Evolutionary conservation across 2,888 invertebrate genomes (phyloP).

Genomic region (Reticulitermes lucifugus): DNA sequence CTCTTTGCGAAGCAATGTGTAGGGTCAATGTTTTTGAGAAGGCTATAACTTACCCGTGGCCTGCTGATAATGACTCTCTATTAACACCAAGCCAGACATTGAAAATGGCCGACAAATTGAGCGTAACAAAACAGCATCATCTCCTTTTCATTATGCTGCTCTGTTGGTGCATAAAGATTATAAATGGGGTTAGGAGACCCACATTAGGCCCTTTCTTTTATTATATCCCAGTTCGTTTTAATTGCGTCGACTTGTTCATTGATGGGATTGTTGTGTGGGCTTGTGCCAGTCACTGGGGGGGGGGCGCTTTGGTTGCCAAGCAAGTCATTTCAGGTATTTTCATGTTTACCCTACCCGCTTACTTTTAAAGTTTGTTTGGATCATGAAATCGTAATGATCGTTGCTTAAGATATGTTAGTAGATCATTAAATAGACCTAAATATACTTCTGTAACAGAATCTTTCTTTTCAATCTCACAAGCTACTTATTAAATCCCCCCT

Average conservation of each 20-base stretch:
- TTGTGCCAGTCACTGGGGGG: not conserved
- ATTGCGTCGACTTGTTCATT: slow-evolving; percentile 35
- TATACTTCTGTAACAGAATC: too few species aligned
- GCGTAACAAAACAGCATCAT: slow-evolving; percentile 42
- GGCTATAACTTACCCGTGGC: not conserved
- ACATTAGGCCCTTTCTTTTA: slow-evolving; percentile 7
- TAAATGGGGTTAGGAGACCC: slow-evolving; percentile 27
- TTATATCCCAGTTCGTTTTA: slow-evolving; percentile 16
- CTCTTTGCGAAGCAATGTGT: not conserved
- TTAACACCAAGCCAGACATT: slow-evolving; percentile 37
- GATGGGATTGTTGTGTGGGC: slow-evolving; percentile 29
- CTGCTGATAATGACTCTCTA: slow-evolving; percentile 33
- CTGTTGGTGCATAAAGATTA: slow-evolving; percentile 35
- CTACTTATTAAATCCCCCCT: too few species aligned
- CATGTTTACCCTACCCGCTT: too few species aligned
- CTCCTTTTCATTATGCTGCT: slow-evolving; percentile 32
- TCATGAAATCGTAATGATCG: too few species aligned
- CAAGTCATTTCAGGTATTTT: too few species aligned
- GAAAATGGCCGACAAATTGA: slow-evolving; percentile 44
- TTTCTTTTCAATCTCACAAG: too few species aligned
- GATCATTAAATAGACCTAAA: too few species aligned
- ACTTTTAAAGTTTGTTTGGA: too few species aligned
- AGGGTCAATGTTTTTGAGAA: not conserved
- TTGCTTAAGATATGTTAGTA: too few species aligned
- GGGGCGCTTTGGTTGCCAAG: not conserved